phyloP scores from a whole-genome alignment of 2,113 vertebrate genomes.

The Dasyprocta punctata region DNA sequence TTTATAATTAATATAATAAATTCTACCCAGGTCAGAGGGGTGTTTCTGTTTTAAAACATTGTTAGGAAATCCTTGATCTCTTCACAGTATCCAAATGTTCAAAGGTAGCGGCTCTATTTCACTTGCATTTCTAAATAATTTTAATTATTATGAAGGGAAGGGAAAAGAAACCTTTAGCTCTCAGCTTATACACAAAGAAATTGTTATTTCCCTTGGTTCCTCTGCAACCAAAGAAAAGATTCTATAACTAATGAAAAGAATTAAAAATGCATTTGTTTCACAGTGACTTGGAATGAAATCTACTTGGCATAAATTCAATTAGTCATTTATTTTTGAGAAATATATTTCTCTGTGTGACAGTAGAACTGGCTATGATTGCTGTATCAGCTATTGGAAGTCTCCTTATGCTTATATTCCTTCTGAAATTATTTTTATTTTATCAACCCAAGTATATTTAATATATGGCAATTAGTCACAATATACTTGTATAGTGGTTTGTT shows the following conservation, averaged over 20 bases:
- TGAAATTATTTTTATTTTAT: constrained; percentile 7
- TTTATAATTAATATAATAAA: not conserved
- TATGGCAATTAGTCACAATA: not conserved
- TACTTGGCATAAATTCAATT: constrained; percentile 64
- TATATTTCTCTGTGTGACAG: not conserved
- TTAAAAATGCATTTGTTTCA: constrained; percentile 45
- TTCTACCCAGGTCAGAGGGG: not conserved
- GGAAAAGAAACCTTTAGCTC: constrained; percentile 45
- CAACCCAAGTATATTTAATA: not conserved
- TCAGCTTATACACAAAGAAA: constrained; percentile 57
- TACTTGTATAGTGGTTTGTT: not conserved
- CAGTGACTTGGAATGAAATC: constrained; percentile 62
- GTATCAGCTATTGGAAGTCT: not conserved
- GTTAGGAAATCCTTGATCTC: not conserved
- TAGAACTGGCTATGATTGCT: not conserved
- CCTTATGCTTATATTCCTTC: not conserved
- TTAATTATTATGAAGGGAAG: not conserved
- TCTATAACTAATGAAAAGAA: constrained; percentile 69
- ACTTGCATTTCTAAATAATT: not conserved
- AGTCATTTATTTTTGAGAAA: not conserved
- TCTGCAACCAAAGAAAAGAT: constrained; percentile 53
- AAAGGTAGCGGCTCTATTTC: not conserved
- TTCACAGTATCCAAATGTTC: not conserved
- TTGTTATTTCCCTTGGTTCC: not conserved
- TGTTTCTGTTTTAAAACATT: not conserved